These are phyloP conservation scores for Drosophila bunnanda DNA, from an alignment of 2,888 invertebrate genomes.

Conservation along the genomic window DNA sequence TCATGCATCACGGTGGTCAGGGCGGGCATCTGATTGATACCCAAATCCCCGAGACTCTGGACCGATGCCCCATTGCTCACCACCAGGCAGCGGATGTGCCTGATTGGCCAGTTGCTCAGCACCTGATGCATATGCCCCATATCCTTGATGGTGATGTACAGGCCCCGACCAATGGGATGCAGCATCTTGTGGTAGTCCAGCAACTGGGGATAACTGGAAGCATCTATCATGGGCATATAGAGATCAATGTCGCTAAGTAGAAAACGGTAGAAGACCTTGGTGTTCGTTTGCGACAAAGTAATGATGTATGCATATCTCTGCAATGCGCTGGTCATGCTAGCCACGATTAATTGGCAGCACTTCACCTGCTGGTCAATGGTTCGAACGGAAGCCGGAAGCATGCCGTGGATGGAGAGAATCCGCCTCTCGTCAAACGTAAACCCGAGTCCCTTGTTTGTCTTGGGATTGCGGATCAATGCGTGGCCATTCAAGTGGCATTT, in stretches of 20 bases:
- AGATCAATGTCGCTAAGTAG: conserved; percentile 36
- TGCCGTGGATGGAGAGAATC: conserved; percentile 46
- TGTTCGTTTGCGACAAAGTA: conserved; percentile 26
- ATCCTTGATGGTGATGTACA: conserved; percentile 58
- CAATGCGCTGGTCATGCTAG: background rate
- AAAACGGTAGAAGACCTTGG: conserved; percentile 46
- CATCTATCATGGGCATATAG: conserved; percentile 36
- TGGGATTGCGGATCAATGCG: accelerated
- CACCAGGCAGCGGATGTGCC: conserved; percentile 40
- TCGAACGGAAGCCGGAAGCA: conserved; percentile 41
- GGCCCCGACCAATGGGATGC: background rate
- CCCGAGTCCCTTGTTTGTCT: conserved; percentile 39
- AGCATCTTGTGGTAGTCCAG: conserved; percentile 19
- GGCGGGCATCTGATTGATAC: conserved; percentile 31
- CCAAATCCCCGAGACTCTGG: conserved; percentile 52
- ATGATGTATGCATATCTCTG: conserved; percentile 30
- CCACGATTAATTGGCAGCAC: conserved; percentile 1
- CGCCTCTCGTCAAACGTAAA: conserved; percentile 58
- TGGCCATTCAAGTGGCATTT: conserved; percentile 11
- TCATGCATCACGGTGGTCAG: conserved; percentile 25
- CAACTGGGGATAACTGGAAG: background rate
- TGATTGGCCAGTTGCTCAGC: conserved; percentile 58
- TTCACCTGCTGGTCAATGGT: conserved; percentile 47
- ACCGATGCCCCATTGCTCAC: conserved; percentile 53
- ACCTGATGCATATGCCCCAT: conserved; percentile 54